Evolutionary conservation across 2,113 vertebrate genomes (phyloP), one percentile per base, ranked within the genome.

Genomic region (Tapirus terrestris): DNA sequence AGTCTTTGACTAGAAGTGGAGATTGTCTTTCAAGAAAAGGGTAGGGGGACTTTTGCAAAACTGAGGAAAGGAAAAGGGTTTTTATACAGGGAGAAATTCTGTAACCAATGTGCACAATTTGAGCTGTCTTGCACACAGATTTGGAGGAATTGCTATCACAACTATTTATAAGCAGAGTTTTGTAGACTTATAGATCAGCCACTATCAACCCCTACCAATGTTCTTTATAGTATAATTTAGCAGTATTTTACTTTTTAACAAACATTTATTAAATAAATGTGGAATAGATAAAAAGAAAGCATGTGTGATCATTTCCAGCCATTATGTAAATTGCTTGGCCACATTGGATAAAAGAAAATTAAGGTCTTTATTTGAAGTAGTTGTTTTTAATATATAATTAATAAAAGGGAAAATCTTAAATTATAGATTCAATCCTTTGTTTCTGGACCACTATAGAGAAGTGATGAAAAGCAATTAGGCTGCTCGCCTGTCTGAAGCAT

Each of bases 401-500:
- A 91, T 87, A 67, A 4, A 65, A 72, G 31, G 25, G 88, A 93
- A 86, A 51, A 48, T n/a, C 6, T 45, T 75, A 84, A 89, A 72
- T 72, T 94, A 91, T 6, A 73, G 2, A 82, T 61, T 77, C 63
- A 45, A 77, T 18, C 12, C 8, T 91, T 85, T 86, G 29, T 81
- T 92, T 96, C 31, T 89, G 36, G 51, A 60, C 25, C 8, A 31
- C 13, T 36, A 80, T 39, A 36, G 12, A 82, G n/a, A 43, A 75
- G 21, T 58, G 43, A 94, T 89, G 51, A 88, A 94, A 97, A 96
- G 45, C 43, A 96, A 73, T 96, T 93, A 65, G 68, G 27, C 14
- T 96, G 48, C 39, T 96, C 67, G 96, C 29, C 53, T 81, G 27
- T 94, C 58, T 84, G 48, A 96, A 95, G 25, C 0, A 87, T 39